A percentile compares a stretch with the other conserved stretches of the same genome.
These are phyloP conservation scores for Apamea epomidion DNA, from an alignment of 2,888 invertebrate species.

Conservation along the genomic window DNA sequence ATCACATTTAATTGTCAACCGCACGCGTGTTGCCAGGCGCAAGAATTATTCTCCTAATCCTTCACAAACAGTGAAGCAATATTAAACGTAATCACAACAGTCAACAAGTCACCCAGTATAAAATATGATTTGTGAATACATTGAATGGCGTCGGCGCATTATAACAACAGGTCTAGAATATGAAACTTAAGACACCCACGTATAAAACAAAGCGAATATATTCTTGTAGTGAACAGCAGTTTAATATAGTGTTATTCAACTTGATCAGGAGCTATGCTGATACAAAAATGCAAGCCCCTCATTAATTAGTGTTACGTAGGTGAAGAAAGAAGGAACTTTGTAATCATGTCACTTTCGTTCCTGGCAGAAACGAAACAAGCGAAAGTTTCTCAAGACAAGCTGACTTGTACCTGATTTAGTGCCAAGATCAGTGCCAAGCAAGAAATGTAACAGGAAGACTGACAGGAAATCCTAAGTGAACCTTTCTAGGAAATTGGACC, in stretches of 20 bases:
- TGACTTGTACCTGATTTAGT: background rate
- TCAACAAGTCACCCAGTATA: slow-evolving; percentile 25
- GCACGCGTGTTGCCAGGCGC: slow-evolving; percentile 25
- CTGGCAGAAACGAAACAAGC: background rate
- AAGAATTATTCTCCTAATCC: slow-evolving; percentile 38
- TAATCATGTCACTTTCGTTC: background rate
- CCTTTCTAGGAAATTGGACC: slow-evolving; percentile 16
- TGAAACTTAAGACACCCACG: slow-evolving; percentile 55
- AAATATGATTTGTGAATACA: slow-evolving; percentile 55
- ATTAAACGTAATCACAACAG: slow-evolving; percentile 28
- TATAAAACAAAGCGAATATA: slow-evolving; percentile 31
- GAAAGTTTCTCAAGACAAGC: background rate
- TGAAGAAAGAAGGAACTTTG: background rate
- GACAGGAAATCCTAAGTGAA: background rate
- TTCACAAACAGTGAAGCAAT: slow-evolving; percentile 30
- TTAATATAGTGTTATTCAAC: background rate
- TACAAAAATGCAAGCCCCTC: background rate
- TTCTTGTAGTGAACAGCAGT: slow-evolving; percentile 11
- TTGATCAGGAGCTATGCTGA: slow-evolving; percentile 1
- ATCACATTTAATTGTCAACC: slow-evolving; percentile 16
- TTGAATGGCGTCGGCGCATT: slow-evolving; percentile 55
- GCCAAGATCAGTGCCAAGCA: background rate
- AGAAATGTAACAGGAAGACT: background rate
- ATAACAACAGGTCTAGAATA: slow-evolving; percentile 49
- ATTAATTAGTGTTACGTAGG: background rate